Evolutionary conservation across 2,113 vertebrate species (phyloP).

Genomic region (Gobio gobio): DNA sequence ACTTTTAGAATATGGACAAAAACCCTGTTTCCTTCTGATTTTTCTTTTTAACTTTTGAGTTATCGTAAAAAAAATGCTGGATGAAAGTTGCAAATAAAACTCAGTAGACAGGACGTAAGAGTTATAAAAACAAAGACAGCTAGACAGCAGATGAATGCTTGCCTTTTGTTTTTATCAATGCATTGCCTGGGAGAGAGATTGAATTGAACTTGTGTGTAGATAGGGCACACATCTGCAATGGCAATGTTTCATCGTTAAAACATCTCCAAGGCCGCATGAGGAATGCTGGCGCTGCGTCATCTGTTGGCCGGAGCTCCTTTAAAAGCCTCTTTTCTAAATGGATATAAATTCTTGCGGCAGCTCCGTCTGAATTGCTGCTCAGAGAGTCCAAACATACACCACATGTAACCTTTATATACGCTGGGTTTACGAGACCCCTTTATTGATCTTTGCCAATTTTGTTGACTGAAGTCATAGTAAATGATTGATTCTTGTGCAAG

Average conservation of each 20-base stretch:
- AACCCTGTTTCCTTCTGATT: neutral
- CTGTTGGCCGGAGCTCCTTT: conserved; percentile 37
- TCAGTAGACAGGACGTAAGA: neutral
- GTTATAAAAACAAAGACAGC: neutral
- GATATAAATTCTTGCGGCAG: conserved; percentile 53
- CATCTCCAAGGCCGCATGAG: conserved; percentile 40
- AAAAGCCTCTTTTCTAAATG: conserved; percentile 51
- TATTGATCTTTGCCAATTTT: conserved; percentile 55
- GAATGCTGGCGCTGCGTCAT: conserved; percentile 34
- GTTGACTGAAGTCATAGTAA: conserved; percentile 43
- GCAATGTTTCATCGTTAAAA: conserved; percentile 47
- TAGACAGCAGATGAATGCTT: conserved; percentile 14
- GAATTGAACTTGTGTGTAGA: conserved; percentile 12
- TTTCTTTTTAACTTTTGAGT: no score
- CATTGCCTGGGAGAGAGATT: conserved; percentile 19
- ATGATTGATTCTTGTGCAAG: conserved; percentile 50
- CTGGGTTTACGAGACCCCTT: conserved; percentile 32
- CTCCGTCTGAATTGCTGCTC: conserved; percentile 45
- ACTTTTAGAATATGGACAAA: neutral
- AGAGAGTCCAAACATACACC: conserved; percentile 40
- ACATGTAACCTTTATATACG: conserved; percentile 50
- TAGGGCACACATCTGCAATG: conserved; percentile 13
- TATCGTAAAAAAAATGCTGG: no score
- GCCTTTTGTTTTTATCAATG: conserved; percentile 22
- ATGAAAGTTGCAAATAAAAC: no score